Evolutionary conservation across 2,113 vertebrate species (phyloP), one percentile per base, ranked within the genome.

Genomic region (Rhinolophus ferrumequinum): DNA sequence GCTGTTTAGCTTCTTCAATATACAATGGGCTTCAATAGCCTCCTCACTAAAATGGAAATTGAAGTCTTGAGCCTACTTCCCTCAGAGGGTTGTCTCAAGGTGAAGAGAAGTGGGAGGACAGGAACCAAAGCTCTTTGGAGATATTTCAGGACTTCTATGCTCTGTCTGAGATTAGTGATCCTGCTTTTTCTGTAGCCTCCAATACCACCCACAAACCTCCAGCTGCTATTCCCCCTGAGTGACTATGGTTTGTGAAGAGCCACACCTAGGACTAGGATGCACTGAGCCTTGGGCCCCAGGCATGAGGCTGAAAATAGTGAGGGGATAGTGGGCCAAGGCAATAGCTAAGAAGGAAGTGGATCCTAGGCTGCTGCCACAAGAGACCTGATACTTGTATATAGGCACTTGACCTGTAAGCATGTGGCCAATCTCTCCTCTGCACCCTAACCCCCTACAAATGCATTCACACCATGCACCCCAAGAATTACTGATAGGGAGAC

Each of bases 41-140:
- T 69, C n/a, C 66, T 94, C 24, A 72, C 52, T 94, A 73, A 88
- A 95, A 76, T 96, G 76, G 54, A 97, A 93, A 95, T 87, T 62
- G 64, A 80, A 80, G 38, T 47, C 44, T 54, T 21, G 90, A 85
- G 52, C 15, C 44, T 60, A 30, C 56, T 82, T 82, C 69, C 66
- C 28, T 67, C n/a, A 96, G 86, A 88, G 66, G 18, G 22, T 35
- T 94, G n/a, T 85, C 70, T 92, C 41, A 89, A 94, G 38, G 69
- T 89, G 41, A 84, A 90, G 88, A 95, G 30, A 15, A 22, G 10
- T 92, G 44, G 15, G n/a, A 81, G n/a, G 22, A 91, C 30, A 95
- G 54, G 41, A 94, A 90, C 12, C 66, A 72, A 44, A 90, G 21
- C 35, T 88, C 93, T 77, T 72, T 81, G 24, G 80, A 97, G 66